Conservation (phyloP, 2,888 invertebrate genomes). For the Mimas tiliae region DNA sequence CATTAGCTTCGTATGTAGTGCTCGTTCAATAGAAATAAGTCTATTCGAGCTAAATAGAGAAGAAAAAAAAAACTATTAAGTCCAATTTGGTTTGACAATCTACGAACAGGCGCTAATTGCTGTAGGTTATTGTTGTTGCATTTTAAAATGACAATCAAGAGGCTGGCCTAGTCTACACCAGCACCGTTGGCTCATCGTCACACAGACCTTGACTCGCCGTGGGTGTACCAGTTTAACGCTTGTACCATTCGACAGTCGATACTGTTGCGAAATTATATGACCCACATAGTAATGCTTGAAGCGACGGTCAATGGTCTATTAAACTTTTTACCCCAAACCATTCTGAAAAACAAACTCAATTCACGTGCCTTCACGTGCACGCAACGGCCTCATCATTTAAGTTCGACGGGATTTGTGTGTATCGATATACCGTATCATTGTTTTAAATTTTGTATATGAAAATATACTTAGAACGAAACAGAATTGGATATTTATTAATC, state of each 20-base stretch:
- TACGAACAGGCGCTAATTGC: not conserved
- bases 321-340: constrained; percentile 66
- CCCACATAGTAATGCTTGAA: constrained; percentile 76
- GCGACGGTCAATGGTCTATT: constrained; percentile 61
- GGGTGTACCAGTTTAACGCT: constrained; percentile 77
- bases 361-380: constrained; percentile 45
- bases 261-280: constrained; percentile 83
- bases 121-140: not conserved
- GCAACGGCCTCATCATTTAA: constrained; percentile 51
- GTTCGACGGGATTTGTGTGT: constrained; percentile 39
- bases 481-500: no score
- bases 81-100: no score
- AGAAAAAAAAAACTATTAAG: no score
- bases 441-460: constrained; percentile 41
- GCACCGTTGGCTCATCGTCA: constrained; percentile 62
- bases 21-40: no score
- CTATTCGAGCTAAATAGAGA: no score
- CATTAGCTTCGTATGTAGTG: no score
- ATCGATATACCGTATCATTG: constrained; percentile 45
- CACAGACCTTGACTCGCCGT: constrained; percentile 76
- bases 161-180: constrained; percentile 28
- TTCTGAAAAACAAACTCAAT: constrained; percentile 38
- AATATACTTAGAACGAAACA: constrained; percentile 24
- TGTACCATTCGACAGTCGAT: constrained; percentile 71
- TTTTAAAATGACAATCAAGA: constrained; percentile 5